These are phyloP conservation scores for Corynorhinus townsendii DNA, from an alignment of 2,113 vertebrate genomes.

Conservation along the genomic window DNA sequence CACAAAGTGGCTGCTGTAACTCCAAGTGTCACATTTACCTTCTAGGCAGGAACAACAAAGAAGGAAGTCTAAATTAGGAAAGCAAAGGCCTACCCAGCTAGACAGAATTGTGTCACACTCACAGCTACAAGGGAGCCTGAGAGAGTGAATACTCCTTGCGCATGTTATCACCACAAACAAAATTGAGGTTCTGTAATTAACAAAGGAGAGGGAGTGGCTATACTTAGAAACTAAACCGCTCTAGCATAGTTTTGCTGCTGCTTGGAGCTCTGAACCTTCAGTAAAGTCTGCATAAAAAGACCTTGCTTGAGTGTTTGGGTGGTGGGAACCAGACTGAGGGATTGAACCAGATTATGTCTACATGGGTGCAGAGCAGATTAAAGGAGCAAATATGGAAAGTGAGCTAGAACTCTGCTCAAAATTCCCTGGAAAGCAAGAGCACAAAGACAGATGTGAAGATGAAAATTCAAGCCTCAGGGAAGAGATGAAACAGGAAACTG, in stretches of 20 bases:
- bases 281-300: background rate
- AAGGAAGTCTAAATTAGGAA: background rate
- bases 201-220: background rate
- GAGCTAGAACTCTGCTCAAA: background rate
- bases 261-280: background rate
- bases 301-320: background rate
- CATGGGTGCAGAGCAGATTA: background rate
- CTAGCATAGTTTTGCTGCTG: background rate
- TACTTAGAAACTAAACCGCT: background rate
- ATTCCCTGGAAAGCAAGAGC: background rate
- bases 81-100: background rate
- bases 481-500: background rate
- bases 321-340: background rate
- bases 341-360: background rate
- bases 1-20: background rate
- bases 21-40: background rate
- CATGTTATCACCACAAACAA: background rate
- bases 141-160: background rate
- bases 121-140: background rate
- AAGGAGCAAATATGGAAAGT: background rate
- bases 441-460: background rate
- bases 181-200: background rate
- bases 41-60: background rate
- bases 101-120: background rate
- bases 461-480: background rate